Base-by-base conservation (phyloP, 2,113 vertebrate genomes). In the Tor tambroides region DNA sequence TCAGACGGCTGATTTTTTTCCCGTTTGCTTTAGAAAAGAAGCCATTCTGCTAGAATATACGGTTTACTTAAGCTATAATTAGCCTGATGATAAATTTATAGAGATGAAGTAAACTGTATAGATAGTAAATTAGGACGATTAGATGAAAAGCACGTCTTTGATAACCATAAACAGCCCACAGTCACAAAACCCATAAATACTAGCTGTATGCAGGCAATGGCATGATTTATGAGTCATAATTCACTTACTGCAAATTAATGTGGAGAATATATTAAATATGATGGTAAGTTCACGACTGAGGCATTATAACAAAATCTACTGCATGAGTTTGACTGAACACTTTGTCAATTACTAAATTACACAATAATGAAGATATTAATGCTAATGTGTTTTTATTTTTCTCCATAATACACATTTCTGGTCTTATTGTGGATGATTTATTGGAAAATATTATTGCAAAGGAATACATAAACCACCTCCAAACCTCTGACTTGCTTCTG, bases 81-180 rank as follows among this genome's bases (percentile, higher is more conserved):
- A 79, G 46, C 26, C 75, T 51, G 46, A 51, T 54, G 76, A 79
- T 59, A 35, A 80, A 59, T 59, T n/a, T 11, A 59, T 26, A n/a
- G 51, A 32, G 71, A 74, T 12, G 7, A n/a, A n/a, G 51, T 7
- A 80, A 80, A 80, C 21, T 15, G 21, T 80, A 23, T 23, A 3
- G 51, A 35, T 80, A 10, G 12, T n/a, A 59, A 59, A 59, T 80
- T 35, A 59, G 51, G 30, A 59, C 11, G 28, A 59, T 79, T 7
- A 38, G 46, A 51, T 21, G 15, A 78, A 26, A 79, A 56, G 76
- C 17, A 54, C 28, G 1, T 23, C 74, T 17, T 30, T 49, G 43
- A 28, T 77, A 11, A 5, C 8, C 3, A 77, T 30, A 30, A 77
- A 54, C 26, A 51, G 7, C 46, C 43, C 17, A 30, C 14, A 32